A percentile compares a stretch with the other conserved stretches of the same genome.
These are phyloP conservation scores for Spicauda simplicius DNA, from an alignment of 2,888 invertebrate species.

Conservation along the genomic window DNA sequence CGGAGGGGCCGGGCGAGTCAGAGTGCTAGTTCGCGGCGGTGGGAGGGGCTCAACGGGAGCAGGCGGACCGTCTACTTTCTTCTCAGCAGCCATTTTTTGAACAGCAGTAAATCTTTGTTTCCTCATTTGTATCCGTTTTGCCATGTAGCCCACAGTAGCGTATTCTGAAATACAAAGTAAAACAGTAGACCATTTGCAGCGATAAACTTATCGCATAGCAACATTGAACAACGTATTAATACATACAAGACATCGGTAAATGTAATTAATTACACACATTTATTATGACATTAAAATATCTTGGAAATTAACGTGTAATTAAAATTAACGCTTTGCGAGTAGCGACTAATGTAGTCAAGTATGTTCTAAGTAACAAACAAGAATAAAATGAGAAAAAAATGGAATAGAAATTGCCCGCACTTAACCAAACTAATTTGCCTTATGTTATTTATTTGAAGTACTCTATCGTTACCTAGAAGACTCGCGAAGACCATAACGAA, in stretches of 20 bases:
- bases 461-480: conserved; percentile 90
- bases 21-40: conserved; percentile 87
- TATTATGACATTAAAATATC: not conserved
- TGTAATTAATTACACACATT: not conserved
- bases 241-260: not conserved
- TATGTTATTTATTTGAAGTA: not conserved
- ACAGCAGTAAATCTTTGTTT: conserved; percentile 95
- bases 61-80: conserved; percentile 92
- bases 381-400: not conserved
- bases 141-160: conserved; percentile 99
- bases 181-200: conserved; percentile 20
- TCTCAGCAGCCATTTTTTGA: conserved; percentile 96
- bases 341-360: not conserved
- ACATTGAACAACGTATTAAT: not conserved
- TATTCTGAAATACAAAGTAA: conserved; percentile 89
- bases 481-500: conserved; percentile 99
- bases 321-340: not conserved
- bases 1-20: conserved; percentile 80
- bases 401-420: not conserved
- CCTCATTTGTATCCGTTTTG: conserved; percentile 97
- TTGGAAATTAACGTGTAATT: not conserved
- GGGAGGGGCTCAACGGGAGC: conserved; percentile 85
- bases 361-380: not conserved
- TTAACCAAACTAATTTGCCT: not conserved
- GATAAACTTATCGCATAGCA: conserved; percentile 40